Percentiles rank a stretch among this genome's conserved stretches.
These are phyloP conservation scores for Sinelater perroti DNA, from an alignment of 2,888 invertebrate species.

Conservation along the genomic window DNA sequence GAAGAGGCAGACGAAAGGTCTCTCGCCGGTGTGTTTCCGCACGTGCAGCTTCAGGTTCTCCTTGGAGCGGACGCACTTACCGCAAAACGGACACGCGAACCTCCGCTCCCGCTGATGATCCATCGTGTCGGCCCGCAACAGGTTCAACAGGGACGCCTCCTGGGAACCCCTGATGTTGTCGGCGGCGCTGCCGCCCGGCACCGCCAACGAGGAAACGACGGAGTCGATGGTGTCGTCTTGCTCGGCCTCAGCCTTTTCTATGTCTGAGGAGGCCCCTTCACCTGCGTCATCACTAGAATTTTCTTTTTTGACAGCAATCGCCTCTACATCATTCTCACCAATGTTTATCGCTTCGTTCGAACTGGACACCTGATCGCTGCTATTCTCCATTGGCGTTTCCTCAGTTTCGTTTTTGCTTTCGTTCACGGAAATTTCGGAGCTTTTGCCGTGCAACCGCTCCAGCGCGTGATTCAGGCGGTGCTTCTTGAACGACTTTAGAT, in stretches of 20 bases:
- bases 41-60: conserved; percentile 89
- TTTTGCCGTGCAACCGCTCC: conserved; percentile 80
- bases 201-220: conserved; percentile 59
- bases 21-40: conserved; percentile 85
- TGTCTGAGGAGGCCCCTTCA: conserved; percentile 54
- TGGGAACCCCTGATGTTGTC: conserved; percentile 63
- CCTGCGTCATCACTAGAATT: conserved; percentile 53
- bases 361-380: conserved; percentile 60
- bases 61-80: conserved; percentile 88
- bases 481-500: conserved; percentile 89
- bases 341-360: conserved; percentile 60
- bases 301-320: conserved; percentile 47
- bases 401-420: conserved; percentile 40
- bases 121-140: conserved; percentile 70
- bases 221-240: conserved; percentile 81
- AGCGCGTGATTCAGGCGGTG: conserved; percentile 87
- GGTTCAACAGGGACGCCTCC: conserved; percentile 70
- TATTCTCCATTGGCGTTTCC: conserved; percentile 47
- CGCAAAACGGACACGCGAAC: conserved; percentile 89
- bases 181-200: conserved; percentile 60
- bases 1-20: conserved; percentile 90
- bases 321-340: conserved; percentile 59
- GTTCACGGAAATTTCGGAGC: conserved; percentile 49
- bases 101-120: conserved; percentile 76
- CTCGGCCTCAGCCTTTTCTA: conserved; percentile 59